Base-by-base conservation (phyloP, 2,888 invertebrate species). In the Bellardia bayeri region DNA sequence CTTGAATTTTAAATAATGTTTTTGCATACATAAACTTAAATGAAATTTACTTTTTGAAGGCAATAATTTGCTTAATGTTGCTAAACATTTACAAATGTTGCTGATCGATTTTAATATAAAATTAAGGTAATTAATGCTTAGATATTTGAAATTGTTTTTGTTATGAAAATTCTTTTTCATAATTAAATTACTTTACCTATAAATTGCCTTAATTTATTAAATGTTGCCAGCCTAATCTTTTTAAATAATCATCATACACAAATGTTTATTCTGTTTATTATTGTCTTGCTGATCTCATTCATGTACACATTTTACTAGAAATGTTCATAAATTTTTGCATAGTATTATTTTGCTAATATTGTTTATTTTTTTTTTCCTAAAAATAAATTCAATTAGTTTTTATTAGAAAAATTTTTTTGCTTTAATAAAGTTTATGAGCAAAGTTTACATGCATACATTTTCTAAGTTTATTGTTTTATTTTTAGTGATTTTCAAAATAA, bases 201-300 rank as follows among this genome's bases (percentile, higher is more conserved):
- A 56, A 14, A 23, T 56, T 56, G 6, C 14, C 0, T 8, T 11
- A 45, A 11, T 45, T 45, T 45, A 7, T 45, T 7, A 45, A 45
- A 11, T 45, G 11, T 45, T 11, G 13, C 1, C 30, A 14, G 5
- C 42, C 66, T 45, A 42, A 42, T 42, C 13, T 66, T 66, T 66
- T 42, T 0, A 45, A 42, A 45, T n/a, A 9, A 37, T 14, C 2
- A 6, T 37, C 33, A 37, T n/a, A 5, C 13, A 66, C 23, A 23
- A 11, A 40, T 16, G 16, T 45, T 45, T 45, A 13, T 45, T 68
- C 58, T 63, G 11, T 3, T 51, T 82, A 68, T 61, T 49, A 49
- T 68, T 40, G 66, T 42, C 23, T 61, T 49, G 82, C 40, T 82
- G 82, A 82, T 82, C 68, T 75, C 61, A 82, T 75, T 40, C 58